A percentile compares a stretch with the other conserved stretches of the same genome.
Conservation (phyloP, 2,888 invertebrate genomes). For the Mycalesis mineus region DNA sequence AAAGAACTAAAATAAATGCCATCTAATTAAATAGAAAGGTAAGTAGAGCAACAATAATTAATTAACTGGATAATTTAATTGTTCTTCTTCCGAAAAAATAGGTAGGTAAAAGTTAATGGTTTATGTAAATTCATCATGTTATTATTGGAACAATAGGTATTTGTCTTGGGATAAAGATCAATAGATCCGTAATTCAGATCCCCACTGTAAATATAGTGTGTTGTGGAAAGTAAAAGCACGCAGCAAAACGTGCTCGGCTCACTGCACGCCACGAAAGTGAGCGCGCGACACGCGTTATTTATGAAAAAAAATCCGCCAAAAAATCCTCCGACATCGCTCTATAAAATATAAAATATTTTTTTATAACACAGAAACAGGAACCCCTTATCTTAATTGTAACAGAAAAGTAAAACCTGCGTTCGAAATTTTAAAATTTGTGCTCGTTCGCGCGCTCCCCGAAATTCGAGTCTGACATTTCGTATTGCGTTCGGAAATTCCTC, state of each 20-base stretch:
- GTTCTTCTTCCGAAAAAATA: no score
- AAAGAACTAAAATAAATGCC: no score
- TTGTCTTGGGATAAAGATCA: constrained; percentile 21
- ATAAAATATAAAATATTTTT: neutral
- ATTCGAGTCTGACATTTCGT: constrained; percentile 30
- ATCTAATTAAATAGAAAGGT: no score
- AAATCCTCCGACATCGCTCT: constrained; percentile 33
- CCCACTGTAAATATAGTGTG: constrained; percentile 51
- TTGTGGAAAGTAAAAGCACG: constrained; percentile 71
- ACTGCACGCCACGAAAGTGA: constrained; percentile 64
- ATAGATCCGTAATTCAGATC: constrained; percentile 38
- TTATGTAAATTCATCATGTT: no score
- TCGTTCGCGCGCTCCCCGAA: constrained; percentile 29
- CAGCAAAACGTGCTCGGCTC: constrained; percentile 51
- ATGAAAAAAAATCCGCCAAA: constrained; percentile 49
- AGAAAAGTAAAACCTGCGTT: constrained; percentile 18
- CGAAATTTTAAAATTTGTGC: constrained; percentile 30
- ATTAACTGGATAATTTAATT: no score
- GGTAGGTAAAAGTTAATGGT: no score
- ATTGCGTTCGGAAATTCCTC: constrained; percentile 25
- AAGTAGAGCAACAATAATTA: no score
- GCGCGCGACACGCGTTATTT: constrained; percentile 58
- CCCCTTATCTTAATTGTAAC: neutral
- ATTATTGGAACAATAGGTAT: constrained; percentile 7
- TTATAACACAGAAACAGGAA: neutral